Evolutionary conservation across 2,113 vertebrate species (phyloP).

Genomic region (Anguilla rostrata): DNA sequence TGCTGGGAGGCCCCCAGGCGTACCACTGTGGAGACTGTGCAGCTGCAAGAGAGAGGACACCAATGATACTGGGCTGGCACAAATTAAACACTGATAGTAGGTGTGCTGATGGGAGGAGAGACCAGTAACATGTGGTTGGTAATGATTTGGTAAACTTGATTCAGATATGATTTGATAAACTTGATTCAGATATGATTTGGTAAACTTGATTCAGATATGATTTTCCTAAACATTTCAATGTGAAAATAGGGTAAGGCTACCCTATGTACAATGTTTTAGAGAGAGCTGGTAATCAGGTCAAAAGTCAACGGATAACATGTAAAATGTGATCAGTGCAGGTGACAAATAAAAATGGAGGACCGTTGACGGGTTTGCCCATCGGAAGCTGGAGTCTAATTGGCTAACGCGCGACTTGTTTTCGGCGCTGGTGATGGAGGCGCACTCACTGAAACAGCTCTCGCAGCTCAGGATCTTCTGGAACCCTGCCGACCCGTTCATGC

Average conservation of each 20-base stretch:
- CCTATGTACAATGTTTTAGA: neutral
- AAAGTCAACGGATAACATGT: neutral
- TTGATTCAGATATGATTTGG: too few species aligned
- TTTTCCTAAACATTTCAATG: neutral
- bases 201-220: too few species aligned
- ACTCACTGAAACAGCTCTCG: slow-evolving; percentile 93
- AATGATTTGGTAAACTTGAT: too few species aligned
- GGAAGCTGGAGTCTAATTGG: too few species aligned
- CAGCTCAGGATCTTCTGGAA: slow-evolving; percentile 90
- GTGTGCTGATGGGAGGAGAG: too few species aligned
- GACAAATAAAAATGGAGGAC: neutral
- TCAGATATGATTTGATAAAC: too few species aligned
- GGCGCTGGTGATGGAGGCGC: neutral
- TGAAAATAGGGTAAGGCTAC: neutral
- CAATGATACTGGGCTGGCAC: neutral
- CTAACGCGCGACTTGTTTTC: neutral
- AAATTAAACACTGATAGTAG: neutral
- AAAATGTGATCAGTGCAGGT: neutral
- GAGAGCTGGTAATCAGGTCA: neutral
- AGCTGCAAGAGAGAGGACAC: slow-evolving; percentile 56
- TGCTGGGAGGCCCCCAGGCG: slow-evolving; percentile 92
- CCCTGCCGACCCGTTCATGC: slow-evolving; percentile 83
- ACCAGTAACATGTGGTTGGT: too few species aligned
- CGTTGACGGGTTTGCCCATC: neutral
- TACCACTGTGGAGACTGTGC: slow-evolving; percentile 93